These are phyloP conservation scores for Zaprionus kolodkinae DNA, from an alignment of 1,140 invertebrate genomes.

Conservation along the genomic window DNA sequence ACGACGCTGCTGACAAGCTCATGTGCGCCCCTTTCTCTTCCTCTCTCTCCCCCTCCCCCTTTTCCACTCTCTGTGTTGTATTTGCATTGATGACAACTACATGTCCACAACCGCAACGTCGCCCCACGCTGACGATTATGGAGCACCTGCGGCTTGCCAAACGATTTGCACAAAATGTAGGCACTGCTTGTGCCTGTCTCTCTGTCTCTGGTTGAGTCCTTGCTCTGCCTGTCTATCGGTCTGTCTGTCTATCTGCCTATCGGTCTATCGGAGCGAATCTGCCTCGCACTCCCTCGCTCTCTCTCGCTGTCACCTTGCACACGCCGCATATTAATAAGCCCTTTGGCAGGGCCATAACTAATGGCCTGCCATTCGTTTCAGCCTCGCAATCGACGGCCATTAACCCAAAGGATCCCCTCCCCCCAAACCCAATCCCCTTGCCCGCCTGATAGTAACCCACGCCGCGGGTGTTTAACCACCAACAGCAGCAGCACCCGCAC, in stretches of 20 bases:
- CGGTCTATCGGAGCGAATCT: background rate
- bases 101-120: slow-evolving; percentile 60
- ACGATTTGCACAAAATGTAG: slow-evolving; percentile 48
- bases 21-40: slow-evolving; percentile 4
- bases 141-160: slow-evolving; percentile 45
- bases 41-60: slow-evolving; percentile 17
- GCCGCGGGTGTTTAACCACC: background rate
- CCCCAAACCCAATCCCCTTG: too few species aligned
- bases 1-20: slow-evolving; percentile 50
- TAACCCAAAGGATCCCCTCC: slow-evolving; percentile 44
- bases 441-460: background rate
- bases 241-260: slow-evolving; percentile 6
- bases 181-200: slow-evolving; percentile 18
- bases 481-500: too few species aligned
- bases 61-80: slow-evolving; percentile 51
- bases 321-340: slow-evolving; percentile 74
- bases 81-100: slow-evolving; percentile 81
- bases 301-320: slow-evolving; percentile 54
- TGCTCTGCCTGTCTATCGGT: background rate
- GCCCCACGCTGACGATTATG: slow-evolving; percentile 45
- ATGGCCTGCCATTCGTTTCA: slow-evolving; percentile 70
- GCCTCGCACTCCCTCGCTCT: background rate
- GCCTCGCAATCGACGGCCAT: slow-evolving; percentile 65
- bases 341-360: slow-evolving; percentile 72
- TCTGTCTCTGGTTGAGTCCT: too few species aligned